These are phyloP conservation scores for Athripsodes cinereus DNA, from an alignment of 2,888 invertebrate genomes.

Conservation along the genomic window DNA sequence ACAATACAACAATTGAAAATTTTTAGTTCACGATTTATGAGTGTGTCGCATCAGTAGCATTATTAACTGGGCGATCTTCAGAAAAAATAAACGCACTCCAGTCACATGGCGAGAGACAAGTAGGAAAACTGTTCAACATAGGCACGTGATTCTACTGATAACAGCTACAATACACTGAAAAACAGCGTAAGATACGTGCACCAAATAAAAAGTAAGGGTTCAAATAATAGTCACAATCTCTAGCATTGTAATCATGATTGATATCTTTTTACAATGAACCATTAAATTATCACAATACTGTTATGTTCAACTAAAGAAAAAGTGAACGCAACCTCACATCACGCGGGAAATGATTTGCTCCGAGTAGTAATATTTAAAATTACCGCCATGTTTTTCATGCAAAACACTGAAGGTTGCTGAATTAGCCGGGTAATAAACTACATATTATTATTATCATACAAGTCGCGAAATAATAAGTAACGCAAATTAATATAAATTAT, in stretches of 20 bases:
- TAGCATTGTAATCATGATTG: neutral
- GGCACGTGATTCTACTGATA: neutral
- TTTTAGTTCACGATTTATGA: too few relatives aligned
- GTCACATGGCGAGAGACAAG: neutral
- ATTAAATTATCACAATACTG: neutral
- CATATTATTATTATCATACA: too few relatives aligned
- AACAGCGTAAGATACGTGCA: neutral
- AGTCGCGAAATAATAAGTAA: too few relatives aligned
- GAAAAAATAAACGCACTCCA: conserved; percentile 26
- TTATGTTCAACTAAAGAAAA: neutral
- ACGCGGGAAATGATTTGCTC: conserved; percentile 9
- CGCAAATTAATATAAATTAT: too few relatives aligned
- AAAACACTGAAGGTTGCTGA: too few relatives aligned
- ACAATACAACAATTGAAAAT: too few relatives aligned
- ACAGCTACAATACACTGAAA: too few relatives aligned
- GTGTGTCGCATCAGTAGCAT: too few relatives aligned
- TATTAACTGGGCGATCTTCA: too few relatives aligned
- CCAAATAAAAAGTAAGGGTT: neutral
- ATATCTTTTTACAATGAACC: neutral
- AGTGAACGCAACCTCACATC: conserved; percentile 9
- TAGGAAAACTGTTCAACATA: neutral
- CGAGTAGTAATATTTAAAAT: neutral
- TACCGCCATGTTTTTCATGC: neutral
- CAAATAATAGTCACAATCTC: neutral
- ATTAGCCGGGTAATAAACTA: too few relatives aligned